Base-by-base conservation (phyloP, 2,888 invertebrate species). In the Linhomoeus sp. region DNA sequence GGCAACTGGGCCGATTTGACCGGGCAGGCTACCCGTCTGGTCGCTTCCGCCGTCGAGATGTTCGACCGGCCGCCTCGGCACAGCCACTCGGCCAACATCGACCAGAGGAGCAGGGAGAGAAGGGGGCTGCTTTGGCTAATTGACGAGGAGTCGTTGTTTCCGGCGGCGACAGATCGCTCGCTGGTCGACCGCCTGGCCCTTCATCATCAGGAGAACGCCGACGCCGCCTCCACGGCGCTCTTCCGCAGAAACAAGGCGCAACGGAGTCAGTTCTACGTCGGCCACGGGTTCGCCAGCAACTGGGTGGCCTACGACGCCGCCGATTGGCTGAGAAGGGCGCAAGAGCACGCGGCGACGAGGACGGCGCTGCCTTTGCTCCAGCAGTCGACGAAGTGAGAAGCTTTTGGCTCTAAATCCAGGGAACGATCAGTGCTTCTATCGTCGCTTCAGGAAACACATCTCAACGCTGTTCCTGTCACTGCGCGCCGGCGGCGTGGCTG, bases 91-190 rank as follows among this genome's bases (percentile, higher is more conserved):
- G 71, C 85, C 1, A 85, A 84, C 63, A 76, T 79, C 2, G 86
- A 87, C 62, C 69, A 83, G 39, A 74, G 80, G 23, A 82, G 81
- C 48, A 77, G 77, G 49, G 87, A 86, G 78, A 45, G 82, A 79
- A 44, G 68, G 48, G 73, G 73, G 23, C 68, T 90, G 46, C 66
- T 90, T 43, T 87, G 87, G 87, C 70, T 88, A 36, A 70, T 88
- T 38, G 88, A 90, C 62, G 88, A 88, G 65, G 87, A 88, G 66
- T 79, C 86, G 0, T 79, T 86, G 64, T 83, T 84, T 67, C 83
- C 86, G 0, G 70, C 83, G 43, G 80, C 85, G 0, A 80, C 77
- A 37, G 88, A 90, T 63, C 83, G 84, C 60, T 77, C 80, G 44
- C 85, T 90, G 70, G 69, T 87, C 45, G 85, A 87, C 63, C 75